phyloP scores from a whole-genome alignment of 2,888 invertebrate species.

The Papilio demoleus region DNA sequence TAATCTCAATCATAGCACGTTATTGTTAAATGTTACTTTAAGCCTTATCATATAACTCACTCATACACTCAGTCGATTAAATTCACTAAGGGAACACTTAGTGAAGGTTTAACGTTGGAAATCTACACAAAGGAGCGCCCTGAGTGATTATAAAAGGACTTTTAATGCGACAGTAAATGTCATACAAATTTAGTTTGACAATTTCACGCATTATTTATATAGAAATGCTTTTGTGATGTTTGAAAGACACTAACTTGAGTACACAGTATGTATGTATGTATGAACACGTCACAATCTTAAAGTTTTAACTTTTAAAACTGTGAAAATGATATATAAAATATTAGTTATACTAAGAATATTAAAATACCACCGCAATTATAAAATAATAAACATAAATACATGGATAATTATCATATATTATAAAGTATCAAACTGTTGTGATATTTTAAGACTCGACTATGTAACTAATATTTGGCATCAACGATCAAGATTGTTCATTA shows the following conservation, averaged over 20 bases:
- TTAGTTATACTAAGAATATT: constrained; percentile 18
- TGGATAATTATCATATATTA: neutral
- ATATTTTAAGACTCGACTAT: constrained; percentile 56
- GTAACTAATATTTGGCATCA: constrained; percentile 75
- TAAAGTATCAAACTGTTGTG: constrained; percentile 21
- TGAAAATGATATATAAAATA: neutral
- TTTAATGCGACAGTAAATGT: neutral
- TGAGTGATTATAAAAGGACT: neutral
- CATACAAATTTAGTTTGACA: neutral
- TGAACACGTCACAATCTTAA: constrained; percentile 35
- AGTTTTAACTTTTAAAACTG: constrained; percentile 7
- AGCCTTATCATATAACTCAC: neutral
- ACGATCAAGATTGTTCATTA: constrained; percentile 48
- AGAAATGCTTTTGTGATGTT: constrained; percentile 6
- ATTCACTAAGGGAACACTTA: neutral
- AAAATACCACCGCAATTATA: constrained; percentile 15
- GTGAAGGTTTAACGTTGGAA: neutral
- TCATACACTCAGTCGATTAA: neutral
- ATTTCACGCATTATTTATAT: neutral
- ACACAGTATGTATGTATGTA: constrained; percentile 4
- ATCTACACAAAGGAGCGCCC: neutral
- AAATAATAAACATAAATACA: neutral
- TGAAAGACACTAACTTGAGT: constrained; percentile 19
- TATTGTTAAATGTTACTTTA: constrained; percentile 2
- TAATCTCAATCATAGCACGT: neutral